A percentile compares a stretch with the other conserved stretches of the same genome.
Evolutionary conservation across 2,113 vertebrate genomes (phyloP).

Genomic region (Edolisoma coerulescens): DNA sequence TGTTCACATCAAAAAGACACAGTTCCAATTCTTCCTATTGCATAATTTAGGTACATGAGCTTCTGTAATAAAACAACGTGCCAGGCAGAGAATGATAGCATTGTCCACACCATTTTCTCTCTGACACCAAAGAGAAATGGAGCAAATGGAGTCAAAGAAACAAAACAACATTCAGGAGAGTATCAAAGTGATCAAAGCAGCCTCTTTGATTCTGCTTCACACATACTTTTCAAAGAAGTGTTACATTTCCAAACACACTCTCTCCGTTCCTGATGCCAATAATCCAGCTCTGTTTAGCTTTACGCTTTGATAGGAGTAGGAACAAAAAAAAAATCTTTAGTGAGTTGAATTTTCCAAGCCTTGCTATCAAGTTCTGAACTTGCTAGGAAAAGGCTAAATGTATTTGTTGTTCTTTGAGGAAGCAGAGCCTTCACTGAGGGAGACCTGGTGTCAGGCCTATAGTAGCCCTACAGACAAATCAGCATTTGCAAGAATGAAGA

Average conservation of each 20-base stretch:
- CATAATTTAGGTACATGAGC: conserved; percentile 34
- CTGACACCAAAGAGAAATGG: conserved; percentile 34
- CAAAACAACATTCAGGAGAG: background rate
- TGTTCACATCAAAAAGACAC: background rate
- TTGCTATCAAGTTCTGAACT: background rate
- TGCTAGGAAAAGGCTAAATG: background rate
- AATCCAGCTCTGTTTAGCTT: background rate
- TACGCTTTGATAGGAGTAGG: background rate
- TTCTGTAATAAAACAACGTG: background rate
- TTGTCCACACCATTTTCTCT: conserved; percentile 4
- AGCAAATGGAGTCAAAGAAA: conserved; percentile 5
- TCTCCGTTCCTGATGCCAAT: background rate
- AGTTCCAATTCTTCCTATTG: conserved; percentile 11
- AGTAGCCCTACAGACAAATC: background rate
- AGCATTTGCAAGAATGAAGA: background rate
- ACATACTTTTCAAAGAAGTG: conserved; percentile 7
- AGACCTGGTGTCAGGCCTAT: background rate
- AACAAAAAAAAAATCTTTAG: background rate
- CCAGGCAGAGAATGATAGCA: background rate
- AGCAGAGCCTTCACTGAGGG: background rate
- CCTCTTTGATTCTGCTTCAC: conserved; percentile 25
- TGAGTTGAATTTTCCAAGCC: background rate
- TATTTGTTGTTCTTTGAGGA: background rate
- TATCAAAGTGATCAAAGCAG: conserved; percentile 44
- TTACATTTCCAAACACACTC: background rate